phyloP scores from a whole-genome alignment of 2,113 vertebrate genomes.

The Stictonetta naevosa region DNA sequence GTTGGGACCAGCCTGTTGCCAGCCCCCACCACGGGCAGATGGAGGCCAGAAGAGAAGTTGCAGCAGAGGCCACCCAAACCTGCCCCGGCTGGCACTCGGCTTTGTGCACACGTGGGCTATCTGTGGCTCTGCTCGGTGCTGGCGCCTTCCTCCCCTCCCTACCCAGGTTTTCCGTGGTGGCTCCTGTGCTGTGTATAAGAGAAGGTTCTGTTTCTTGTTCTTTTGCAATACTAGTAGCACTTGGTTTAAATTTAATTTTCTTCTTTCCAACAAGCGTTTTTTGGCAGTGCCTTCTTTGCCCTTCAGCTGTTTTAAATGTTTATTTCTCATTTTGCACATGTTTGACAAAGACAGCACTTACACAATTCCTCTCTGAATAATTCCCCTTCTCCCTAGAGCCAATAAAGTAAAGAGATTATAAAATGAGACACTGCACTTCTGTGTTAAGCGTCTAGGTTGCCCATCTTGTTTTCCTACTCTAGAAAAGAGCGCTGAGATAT shows the following conservation, averaged over 20 bases:
- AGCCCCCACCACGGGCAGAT: neutral
- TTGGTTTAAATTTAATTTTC: constrained; percentile 63
- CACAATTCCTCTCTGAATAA: constrained; percentile 56
- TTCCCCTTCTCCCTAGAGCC: constrained; percentile 43
- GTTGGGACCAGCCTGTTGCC: neutral
- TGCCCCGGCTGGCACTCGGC: fast-evolving
- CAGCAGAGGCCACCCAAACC: neutral
- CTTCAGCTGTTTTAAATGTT: constrained; percentile 59
- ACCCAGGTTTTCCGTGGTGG: neutral
- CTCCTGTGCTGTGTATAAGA: neutral
- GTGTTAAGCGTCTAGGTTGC: neutral
- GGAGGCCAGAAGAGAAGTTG: fast-evolving
- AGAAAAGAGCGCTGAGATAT: neutral
- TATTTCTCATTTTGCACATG: constrained; percentile 67
- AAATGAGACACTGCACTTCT: constrained; percentile 30
- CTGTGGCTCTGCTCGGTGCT: fast-evolving
- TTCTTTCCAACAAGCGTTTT: constrained; percentile 29
- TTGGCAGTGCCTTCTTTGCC: constrained; percentile 37
- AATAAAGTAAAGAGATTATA: constrained; percentile 46
- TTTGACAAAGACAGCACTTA: constrained; percentile 66
- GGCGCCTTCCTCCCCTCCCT: neutral
- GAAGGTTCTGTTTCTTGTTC: constrained; percentile 53
- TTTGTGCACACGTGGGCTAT: fast-evolving
- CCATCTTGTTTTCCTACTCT: neutral
- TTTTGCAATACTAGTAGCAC: constrained; percentile 57